Evolutionary conservation across 2,113 vertebrate genomes (phyloP), one percentile per base, ranked within the genome.

Genomic region (Carollia perspicillata): DNA sequence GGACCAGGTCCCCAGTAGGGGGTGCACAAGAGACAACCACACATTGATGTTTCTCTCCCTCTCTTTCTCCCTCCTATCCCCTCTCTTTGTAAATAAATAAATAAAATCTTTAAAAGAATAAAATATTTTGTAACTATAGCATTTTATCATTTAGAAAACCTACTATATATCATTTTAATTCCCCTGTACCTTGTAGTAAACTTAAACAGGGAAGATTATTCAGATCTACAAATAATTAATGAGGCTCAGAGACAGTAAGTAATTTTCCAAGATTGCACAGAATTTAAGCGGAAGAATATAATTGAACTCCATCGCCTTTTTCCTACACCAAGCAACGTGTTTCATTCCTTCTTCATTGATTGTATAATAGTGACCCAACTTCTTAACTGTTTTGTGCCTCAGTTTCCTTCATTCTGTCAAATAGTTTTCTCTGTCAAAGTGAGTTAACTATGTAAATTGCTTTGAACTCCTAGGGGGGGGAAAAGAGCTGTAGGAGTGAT

Each of bases 381-480:
- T 74, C 63, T 51, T 94, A 92, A 66, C n/a, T 94, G 84, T 63
- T 66, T 30, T 89, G 44, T 89, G 78, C 93, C 93, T 97, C 94
- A 94, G 96, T 97, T 96, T 97, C 97, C 95, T 97, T 89, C 86
- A 86, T 81, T 16, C n/a, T 77, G 7, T 81, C 69, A 94, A 93
- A 51, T 77, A 26, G 87, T 58, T 94, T 95, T 97, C 49, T 75
- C 22, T 95, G 74, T 90, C 91, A 72, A 95, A 95, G 77, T 95
- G 26, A 79, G 44, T 95, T 98, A 97, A 94, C 77, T 97, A 91
- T 96, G 96, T 83, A 97, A 97, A 98, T 97, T 97, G 69, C 90
- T 94, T 96, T 97, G 94, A 97, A 97, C 96, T 98, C 55, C 60
- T 60, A n/a, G 30, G 37, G 26, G 35, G 47, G 87, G 60, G 65